phyloP scores from a whole-genome alignment of 1,140 invertebrate genomes.

The Helicorthomorpha holstii region DNA sequence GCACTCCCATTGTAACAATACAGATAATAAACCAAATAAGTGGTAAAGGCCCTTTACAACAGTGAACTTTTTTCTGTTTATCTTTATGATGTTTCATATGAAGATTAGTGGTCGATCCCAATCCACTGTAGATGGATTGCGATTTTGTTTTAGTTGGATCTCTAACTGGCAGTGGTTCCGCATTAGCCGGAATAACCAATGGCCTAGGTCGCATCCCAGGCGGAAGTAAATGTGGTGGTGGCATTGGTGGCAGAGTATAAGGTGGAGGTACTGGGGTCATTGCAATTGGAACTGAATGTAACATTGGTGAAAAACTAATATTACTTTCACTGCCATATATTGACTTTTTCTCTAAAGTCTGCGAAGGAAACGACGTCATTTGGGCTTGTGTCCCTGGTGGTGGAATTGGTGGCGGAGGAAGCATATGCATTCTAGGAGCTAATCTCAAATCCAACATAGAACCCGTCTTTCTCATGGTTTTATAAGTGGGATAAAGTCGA shows the following conservation, averaged over 20 bases:
- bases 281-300: not conserved
- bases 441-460: slow-evolving; percentile 7
- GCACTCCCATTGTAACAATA: slow-evolving; percentile 4
- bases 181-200: slow-evolving; percentile 6
- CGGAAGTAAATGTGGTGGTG: slow-evolving; percentile 4
- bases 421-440: not conserved
- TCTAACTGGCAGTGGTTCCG: slow-evolving; percentile 7
- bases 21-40: not conserved
- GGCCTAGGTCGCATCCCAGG: slow-evolving; percentile 5
- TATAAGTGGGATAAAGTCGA: not conserved
- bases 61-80: not conserved
- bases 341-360: not conserved
- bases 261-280: not conserved
- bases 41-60: not conserved
- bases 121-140: not conserved
- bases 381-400: too few relatives aligned
- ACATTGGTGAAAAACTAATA: not conserved
- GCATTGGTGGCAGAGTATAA: slow-evolving; percentile 4
- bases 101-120: not conserved
- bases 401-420: not conserved
- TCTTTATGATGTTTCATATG: not conserved
- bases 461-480: not conserved
- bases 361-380: slow-evolving; percentile 1
- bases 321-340: slow-evolving; percentile 4
- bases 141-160: not conserved